These are phyloP conservation scores for Lobophora halterata DNA, from an alignment of 2,888 invertebrate genomes.

Conservation along the genomic window DNA sequence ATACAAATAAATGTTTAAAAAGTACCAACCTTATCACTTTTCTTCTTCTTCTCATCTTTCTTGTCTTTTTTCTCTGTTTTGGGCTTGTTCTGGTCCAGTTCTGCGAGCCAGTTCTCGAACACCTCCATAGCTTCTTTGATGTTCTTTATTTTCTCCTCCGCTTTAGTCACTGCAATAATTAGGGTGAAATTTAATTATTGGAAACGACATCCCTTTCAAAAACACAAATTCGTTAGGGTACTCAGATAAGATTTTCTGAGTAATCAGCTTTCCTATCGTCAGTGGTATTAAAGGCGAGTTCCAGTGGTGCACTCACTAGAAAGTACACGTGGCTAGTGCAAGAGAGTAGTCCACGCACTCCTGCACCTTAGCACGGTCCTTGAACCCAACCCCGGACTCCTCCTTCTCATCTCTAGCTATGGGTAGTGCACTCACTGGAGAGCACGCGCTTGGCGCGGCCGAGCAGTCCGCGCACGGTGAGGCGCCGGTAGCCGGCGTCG, in stretches of 20 bases:
- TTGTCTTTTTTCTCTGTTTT: conserved; percentile 43
- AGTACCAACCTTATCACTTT: conserved; percentile 36
- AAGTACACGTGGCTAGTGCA: conserved; percentile 51
- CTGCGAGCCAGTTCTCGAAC: conserved; percentile 84
- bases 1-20: background rate
- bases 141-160: conserved; percentile 85
- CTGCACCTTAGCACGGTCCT: conserved; percentile 85
- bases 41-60: conserved; percentile 28
- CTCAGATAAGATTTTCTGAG: too few species aligned
- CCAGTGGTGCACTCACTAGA: conserved; percentile 46
- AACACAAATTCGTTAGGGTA: too few species aligned
- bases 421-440: conserved; percentile 44
- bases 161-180: conserved; percentile 82
- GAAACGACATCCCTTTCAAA: too few species aligned
- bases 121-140: conserved; percentile 85
- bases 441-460: conserved; percentile 53
- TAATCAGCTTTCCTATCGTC: too few species aligned
- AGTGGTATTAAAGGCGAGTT: too few species aligned
- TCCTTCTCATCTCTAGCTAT: conserved; percentile 79
- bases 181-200: too few species aligned
- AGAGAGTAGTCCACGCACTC: conserved; percentile 81
- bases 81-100: conserved; percentile 65
- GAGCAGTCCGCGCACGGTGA: conserved; percentile 81
- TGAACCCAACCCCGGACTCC: conserved; percentile 85
- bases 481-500: conserved; percentile 83